These are phyloP conservation scores for Halcyon smyrnensis DNA, from an alignment of 2,797 vertebrate genomes.

Conservation along the genomic window DNA sequence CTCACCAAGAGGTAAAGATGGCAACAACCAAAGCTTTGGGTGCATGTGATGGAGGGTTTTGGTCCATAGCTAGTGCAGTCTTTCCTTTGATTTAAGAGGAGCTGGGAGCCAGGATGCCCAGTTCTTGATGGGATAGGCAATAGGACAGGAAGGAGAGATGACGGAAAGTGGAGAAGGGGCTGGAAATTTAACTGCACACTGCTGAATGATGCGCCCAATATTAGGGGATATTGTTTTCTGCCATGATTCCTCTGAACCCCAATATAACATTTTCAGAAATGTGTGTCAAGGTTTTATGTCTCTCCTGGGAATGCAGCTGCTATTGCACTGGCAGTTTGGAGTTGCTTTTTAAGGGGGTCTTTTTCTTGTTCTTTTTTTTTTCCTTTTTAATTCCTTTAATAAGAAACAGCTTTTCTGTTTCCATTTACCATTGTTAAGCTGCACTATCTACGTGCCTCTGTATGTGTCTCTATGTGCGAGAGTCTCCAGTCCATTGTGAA, in stretches of 20 bases:
- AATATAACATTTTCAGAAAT: background rate
- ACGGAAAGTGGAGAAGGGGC: background rate
- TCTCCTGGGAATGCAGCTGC: background rate
- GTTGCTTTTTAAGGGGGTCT: background rate
- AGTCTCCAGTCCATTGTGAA: conserved; percentile 27
- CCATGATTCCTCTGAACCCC: background rate
- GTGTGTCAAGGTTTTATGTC: background rate
- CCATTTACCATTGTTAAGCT: background rate
- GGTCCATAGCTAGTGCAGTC: background rate
- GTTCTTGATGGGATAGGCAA: background rate
- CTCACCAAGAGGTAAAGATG: background rate
- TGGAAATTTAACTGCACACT: background rate
- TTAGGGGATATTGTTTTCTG: background rate
- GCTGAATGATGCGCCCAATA: background rate
- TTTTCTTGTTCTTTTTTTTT: background rate
- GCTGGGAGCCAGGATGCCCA: background rate
- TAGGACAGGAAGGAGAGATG: background rate
- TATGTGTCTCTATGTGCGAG: background rate
- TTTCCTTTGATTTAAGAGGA: background rate
- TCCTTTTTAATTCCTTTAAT: background rate
- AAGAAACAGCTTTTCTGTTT: conserved; percentile 16
- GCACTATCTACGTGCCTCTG: background rate
- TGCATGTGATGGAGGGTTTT: background rate
- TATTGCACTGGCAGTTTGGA: background rate
- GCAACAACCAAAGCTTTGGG: background rate